Evolutionary conservation across 2,888 invertebrate species (phyloP), one percentile per base, ranked within the genome.

Genomic region (Scaptomyza caliginosa): DNA sequence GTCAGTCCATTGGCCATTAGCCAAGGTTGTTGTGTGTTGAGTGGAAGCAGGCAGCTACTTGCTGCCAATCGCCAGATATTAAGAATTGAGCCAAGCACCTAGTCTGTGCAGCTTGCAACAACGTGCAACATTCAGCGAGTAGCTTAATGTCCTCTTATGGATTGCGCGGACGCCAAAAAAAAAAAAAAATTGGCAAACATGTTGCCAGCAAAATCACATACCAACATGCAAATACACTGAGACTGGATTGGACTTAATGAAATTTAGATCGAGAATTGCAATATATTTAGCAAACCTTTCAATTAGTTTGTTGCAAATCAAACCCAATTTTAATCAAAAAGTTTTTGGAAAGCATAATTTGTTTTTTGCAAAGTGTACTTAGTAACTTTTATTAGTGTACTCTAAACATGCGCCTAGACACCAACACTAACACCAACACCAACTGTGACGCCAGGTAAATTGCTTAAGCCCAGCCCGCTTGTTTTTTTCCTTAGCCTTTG

Each of bases 1-100:
- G 84, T 76, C 84, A 81, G 78, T 81, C 71, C 52, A 67, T 30
- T 78, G 81, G 84, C 86, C 84, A 83, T 83, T 86, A 86, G 83
- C 86, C 83, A 86, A 86, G 86, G 83, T 81, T 46, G 46, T 46
- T 46, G 21, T 45, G 17, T 86, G 83, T 80, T 67, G 72, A 62
- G 50, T 46, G 63, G 39, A 36, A 63, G 57, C 45, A 23, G 54
- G 54, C 32, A 51, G 77, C 83, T 79, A 79, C 83, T 83, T 83
- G 79, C 78, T 34, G 34, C 34, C 34, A 82, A 78, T 78, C 73
- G 66, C 64, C 76, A 70, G 84, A 84, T 84, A 84, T 84, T 80
- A 67, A 77, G 84, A 84, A 84, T 76, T 70, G 62, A 52, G 40
- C 38, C 17, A 34, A 63, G 56, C 48, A 13, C 21, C 21, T 38